Conservation (phyloP, 2,113 vertebrate genomes). For the Boulengeromyrus knoepffleri region DNA sequence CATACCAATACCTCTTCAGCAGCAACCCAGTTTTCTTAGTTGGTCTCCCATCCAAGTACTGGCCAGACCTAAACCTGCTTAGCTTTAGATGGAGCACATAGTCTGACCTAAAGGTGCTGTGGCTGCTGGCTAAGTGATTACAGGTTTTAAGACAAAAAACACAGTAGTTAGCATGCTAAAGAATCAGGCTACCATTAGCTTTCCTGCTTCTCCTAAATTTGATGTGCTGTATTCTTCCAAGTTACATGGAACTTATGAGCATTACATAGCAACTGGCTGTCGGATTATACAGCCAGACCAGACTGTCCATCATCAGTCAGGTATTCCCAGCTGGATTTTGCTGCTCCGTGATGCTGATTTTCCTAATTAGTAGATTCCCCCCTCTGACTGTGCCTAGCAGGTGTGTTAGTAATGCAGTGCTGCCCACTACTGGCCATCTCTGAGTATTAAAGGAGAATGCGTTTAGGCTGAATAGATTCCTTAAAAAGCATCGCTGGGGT, state of each 20-base stretch:
- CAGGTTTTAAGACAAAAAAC: not conserved
- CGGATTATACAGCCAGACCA: not conserved
- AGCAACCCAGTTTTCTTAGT: not conserved
- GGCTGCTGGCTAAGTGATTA: not conserved
- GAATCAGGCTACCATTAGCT: not conserved
- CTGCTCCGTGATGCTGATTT: slow-evolving; percentile 5
- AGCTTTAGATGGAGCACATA: not conserved
- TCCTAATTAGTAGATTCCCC: not conserved
- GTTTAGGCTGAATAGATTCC: not conserved
- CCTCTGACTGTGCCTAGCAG: not conserved
- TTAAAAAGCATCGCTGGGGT: not conserved
- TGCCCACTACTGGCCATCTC: slow-evolving; percentile 17
- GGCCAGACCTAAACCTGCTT: not conserved
- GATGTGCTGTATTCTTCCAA: not conserved
- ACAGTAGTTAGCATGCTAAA: not conserved
- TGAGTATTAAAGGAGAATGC: not conserved
- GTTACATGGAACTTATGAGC: not conserved
- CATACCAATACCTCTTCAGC: not conserved
- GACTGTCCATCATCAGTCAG: not conserved
- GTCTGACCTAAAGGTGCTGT: not conserved
- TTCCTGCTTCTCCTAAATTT: not conserved
- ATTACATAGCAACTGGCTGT: not conserved
- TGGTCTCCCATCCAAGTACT: not conserved
- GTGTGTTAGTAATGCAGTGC: slow-evolving; percentile 12
- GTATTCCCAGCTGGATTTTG: not conserved